A percentile compares a stretch with the other conserved stretches of the same genome.
These are phyloP conservation scores for Petrosia ficiformis DNA, from an alignment of 37 sponge, comb jelly and placozoan species.

Conservation along the genomic window DNA sequence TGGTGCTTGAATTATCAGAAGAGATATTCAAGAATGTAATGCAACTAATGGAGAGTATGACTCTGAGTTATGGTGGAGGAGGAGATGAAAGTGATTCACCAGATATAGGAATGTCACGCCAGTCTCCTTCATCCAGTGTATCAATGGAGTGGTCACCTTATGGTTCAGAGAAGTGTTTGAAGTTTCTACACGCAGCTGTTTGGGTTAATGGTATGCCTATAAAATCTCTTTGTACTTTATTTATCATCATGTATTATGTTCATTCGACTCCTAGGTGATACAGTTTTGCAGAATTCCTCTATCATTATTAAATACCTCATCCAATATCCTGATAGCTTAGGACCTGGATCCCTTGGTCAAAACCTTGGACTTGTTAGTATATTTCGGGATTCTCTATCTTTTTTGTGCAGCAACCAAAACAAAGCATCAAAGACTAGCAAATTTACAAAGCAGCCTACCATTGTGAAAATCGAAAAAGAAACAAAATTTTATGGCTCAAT, in stretches of 20 bases:
- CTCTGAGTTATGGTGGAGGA: constrained; percentile 2
- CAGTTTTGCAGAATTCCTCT: constrained; percentile 81
- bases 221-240: not conserved
- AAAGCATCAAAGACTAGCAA: not conserved
- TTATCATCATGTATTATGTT: not conserved
- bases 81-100: not conserved
- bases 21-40: constrained; percentile 80
- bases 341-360: constrained; percentile 62
- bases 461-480: not conserved
- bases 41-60: constrained; percentile 52
- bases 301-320: constrained; percentile 68
- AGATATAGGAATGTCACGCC: not conserved
- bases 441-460: not conserved
- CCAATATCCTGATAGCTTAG: constrained; percentile 80
- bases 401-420: not conserved
- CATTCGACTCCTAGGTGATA: constrained; percentile 38
- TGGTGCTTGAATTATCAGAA: constrained; percentile 64
- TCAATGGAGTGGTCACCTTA: constrained; percentile 55
- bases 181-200: constrained; percentile 80
- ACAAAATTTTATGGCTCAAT: not conserved
- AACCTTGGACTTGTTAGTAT: constrained; percentile 36
- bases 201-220: constrained; percentile 74
- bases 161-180: constrained; percentile 77
- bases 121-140: not conserved
- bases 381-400: constrained; percentile 1